phyloP scores from a whole-genome alignment of 1,140 invertebrate genomes.

The Lucilia sericata region DNA sequence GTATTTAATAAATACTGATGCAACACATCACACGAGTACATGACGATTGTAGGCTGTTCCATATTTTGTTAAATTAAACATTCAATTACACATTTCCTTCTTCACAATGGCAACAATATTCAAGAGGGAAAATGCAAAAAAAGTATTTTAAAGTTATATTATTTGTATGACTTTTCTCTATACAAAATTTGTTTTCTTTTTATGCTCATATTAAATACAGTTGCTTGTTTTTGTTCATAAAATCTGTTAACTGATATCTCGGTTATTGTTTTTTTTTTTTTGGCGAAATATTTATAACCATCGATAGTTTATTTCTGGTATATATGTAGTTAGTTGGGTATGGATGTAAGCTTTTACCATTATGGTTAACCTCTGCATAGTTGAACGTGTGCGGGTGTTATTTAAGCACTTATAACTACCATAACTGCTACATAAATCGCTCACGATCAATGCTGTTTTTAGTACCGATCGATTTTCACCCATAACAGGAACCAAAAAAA shows the following conservation, averaged over 20 bases:
- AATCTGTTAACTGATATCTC: neutral
- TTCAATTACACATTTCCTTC: neutral
- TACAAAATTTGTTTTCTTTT: neutral
- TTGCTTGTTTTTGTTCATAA: constrained; percentile 19
- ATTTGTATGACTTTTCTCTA: neutral
- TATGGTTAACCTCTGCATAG: constrained; percentile 8
- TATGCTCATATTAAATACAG: neutral
- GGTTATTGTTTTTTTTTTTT: neutral
- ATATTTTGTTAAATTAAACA: constrained; percentile 18
- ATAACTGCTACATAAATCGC: constrained; percentile 43
- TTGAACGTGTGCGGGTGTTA: constrained; percentile 37
- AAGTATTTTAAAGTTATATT: neutral
- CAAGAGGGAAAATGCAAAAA: neutral
- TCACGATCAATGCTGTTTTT: constrained; percentile 36
- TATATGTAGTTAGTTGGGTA: neutral
- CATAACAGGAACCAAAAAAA: neutral
- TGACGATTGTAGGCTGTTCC: constrained; percentile 8
- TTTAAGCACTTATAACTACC: neutral
- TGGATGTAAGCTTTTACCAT: neutral
- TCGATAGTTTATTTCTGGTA: neutral
- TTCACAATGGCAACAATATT: neutral
- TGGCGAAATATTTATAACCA: neutral
- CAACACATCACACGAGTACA: neutral
- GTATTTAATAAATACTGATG: too few relatives aligned
- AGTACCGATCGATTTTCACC: neutral